These are phyloP conservation scores for Melanargia galathea DNA, from an alignment of 2,888 invertebrate species.

Conservation along the genomic window DNA sequence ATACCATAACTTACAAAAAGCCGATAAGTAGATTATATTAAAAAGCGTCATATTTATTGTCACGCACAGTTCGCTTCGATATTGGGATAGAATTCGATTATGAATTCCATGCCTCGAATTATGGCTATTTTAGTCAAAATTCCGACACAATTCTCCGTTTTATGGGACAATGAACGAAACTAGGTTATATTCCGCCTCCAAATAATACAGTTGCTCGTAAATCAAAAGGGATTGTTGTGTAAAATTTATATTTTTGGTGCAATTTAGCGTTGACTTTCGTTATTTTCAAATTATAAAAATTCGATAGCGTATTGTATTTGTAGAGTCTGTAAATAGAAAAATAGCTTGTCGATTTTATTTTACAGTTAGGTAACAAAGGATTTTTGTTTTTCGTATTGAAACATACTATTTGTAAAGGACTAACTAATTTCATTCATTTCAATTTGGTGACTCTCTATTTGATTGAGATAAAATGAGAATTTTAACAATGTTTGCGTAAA, in stretches of 20 bases:
- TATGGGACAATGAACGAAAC: conserved; percentile 23
- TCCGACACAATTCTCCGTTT: conserved; percentile 13
- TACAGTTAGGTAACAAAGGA: too few species aligned
- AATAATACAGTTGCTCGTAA: conserved; percentile 20
- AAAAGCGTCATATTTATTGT: conserved; percentile 11
- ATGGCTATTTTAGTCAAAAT: conserved; percentile 26
- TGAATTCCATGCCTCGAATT: conserved; percentile 24
- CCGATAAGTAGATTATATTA: not conserved
- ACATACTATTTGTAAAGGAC: too few species aligned
- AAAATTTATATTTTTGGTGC: conserved; percentile 19
- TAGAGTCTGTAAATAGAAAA: not conserved
- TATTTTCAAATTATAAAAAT: not conserved
- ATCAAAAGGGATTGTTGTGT: conserved; percentile 13
- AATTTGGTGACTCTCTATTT: too few species aligned
- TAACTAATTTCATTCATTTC: too few species aligned
- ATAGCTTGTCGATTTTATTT: not conserved
- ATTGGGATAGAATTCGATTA: conserved; percentile 23
- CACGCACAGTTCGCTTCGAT: conserved; percentile 9
- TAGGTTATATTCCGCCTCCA: conserved; percentile 13
- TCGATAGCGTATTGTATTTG: not conserved
- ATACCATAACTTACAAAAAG: not conserved
- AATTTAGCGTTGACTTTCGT: not conserved
- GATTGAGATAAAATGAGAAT: too few species aligned
- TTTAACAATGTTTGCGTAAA: too few species aligned
- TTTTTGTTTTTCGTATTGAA: too few species aligned